phyloP scores from a whole-genome alignment of 1,140 invertebrate genomes.

The Thalassaphorura encarpata region DNA sequence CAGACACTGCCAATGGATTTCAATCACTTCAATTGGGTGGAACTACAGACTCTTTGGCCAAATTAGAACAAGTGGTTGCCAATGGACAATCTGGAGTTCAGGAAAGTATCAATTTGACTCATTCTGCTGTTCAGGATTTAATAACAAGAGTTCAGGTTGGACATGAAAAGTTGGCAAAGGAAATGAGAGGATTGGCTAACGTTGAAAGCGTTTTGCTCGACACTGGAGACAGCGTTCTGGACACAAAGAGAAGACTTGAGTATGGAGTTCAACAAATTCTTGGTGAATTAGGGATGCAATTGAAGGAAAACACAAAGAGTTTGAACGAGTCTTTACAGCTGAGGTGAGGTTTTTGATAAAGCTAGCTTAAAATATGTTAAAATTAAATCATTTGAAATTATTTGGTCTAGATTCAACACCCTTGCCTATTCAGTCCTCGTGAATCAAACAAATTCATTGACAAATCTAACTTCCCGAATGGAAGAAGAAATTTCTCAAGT shows the following conservation, averaged over 20 bases:
- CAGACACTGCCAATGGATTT: conserved; percentile 23
- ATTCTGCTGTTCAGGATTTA: conserved; percentile 45
- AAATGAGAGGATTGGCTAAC: conserved; percentile 52
- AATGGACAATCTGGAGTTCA: conserved; percentile 27
- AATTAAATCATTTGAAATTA: background rate
- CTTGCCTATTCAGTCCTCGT: conserved; percentile 46
- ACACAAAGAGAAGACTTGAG: conserved; percentile 71
- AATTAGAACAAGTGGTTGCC: conserved; percentile 20
- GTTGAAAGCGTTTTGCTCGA: conserved; percentile 69
- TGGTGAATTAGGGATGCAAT: conserved; percentile 60
- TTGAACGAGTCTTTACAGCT: conserved; percentile 55
- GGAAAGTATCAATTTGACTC: conserved; percentile 41
- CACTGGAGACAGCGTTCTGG: conserved; percentile 71
- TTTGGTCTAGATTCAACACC: conserved; percentile 33
- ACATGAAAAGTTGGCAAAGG: conserved; percentile 45
- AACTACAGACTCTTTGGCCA: conserved; percentile 15
- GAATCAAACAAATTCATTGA: conserved; percentile 60
- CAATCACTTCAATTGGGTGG: conserved; percentile 10
- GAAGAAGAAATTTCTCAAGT: conserved; percentile 69
- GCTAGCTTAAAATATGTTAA: background rate
- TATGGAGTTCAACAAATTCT: conserved; percentile 74
- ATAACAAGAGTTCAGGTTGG: conserved; percentile 47
- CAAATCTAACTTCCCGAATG: conserved; percentile 64
- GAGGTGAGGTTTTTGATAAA: conserved; percentile 37
- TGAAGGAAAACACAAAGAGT: conserved; percentile 53